Evolutionary conservation across 2,888 invertebrate species (phyloP).

Genomic region (Erebia palarica): DNA sequence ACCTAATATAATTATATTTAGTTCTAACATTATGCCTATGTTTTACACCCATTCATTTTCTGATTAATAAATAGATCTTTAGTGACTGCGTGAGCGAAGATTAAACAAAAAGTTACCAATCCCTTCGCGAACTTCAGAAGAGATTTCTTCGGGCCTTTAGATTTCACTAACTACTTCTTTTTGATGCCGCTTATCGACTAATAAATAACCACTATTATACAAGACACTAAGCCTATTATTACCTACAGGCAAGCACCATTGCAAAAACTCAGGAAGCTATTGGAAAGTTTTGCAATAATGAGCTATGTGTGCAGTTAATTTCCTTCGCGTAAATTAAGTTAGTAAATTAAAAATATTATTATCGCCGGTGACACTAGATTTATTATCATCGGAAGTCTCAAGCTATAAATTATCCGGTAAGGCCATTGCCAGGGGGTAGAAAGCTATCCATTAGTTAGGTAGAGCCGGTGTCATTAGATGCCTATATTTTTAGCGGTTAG

Average conservation of each 20-base stretch:
- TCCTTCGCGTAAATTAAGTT: slow-evolving; percentile 38
- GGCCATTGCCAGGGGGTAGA: slow-evolving; percentile 48
- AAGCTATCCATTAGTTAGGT: slow-evolving; percentile 52
- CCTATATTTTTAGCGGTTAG: slow-evolving; percentile 30
- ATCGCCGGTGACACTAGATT: slow-evolving; percentile 38
- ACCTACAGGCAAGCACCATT: slow-evolving; percentile 4
- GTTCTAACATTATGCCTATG: no score
- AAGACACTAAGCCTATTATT: slow-evolving; percentile 1
- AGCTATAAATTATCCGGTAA: slow-evolving; percentile 40
- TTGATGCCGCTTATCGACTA: not conserved
- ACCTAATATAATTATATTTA: no score
- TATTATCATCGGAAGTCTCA: slow-evolving; percentile 45
- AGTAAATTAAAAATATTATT: slow-evolving; percentile 41
- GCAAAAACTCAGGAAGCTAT: slow-evolving; percentile 36
- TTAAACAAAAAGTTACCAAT: no score
- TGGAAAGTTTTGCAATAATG: slow-evolving; percentile 34
- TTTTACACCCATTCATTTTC: no score
- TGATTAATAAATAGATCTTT: no score
- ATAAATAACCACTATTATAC: slow-evolving; percentile 1
- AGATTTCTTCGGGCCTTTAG: no score
- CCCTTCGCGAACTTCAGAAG: no score
- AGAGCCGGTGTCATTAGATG: slow-evolving; percentile 35
- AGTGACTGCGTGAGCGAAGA: no score
- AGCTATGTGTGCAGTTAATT: slow-evolving; percentile 32
- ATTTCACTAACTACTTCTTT: no score